Base-by-base conservation (phyloP, 1,140 invertebrate genomes). In the Melitaea cinxia region DNA sequence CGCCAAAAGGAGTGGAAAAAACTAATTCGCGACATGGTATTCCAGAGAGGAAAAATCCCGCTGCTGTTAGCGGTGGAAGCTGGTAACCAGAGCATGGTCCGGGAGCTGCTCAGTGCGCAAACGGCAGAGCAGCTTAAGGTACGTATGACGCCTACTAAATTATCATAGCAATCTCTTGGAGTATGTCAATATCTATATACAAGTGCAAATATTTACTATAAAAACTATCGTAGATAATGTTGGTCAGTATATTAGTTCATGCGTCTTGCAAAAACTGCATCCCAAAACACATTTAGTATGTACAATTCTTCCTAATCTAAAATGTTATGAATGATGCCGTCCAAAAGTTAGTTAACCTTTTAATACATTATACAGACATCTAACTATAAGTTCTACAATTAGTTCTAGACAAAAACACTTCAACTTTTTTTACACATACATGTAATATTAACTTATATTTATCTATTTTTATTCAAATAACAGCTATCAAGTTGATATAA, bases 61-160 rank as follows among this genome's bases (percentile, higher is more conserved):
- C 92, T 99, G 72, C 94, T 99, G 78, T 91, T 98, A 73, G 97
- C 98, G 24, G 95, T 99, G 55, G 97, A 99, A 85, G 95, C 95
- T 30, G 98, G 98, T 10, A 99, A 98, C 90, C 95, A 97, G 82
- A 96, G 96, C 55, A 97, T 98, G 93, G 96, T 96, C 77, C 93
- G 96, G 70, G 98, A 99, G 91, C 93, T 99, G 17, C 92, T 99
- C 55, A 93, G 95, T 78, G 93, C 95, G 84, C 93, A 96, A 93
- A 95, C 96, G 65, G 92, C 95, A 64, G 96, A 97, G 82, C 95
- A 97, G 89, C 89, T 96, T 24, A 94, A 94, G 91, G 93, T 93
- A 77, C 80, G 65, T 9, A 1, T 42, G 15, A 15, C 37, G 37
- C 37, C 37, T 17, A 1, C 15, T 17, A 1, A 42, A 17, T 42